Conservation (phyloP, 2,797 vertebrate genomes). For the Garrulus glandarius region DNA sequence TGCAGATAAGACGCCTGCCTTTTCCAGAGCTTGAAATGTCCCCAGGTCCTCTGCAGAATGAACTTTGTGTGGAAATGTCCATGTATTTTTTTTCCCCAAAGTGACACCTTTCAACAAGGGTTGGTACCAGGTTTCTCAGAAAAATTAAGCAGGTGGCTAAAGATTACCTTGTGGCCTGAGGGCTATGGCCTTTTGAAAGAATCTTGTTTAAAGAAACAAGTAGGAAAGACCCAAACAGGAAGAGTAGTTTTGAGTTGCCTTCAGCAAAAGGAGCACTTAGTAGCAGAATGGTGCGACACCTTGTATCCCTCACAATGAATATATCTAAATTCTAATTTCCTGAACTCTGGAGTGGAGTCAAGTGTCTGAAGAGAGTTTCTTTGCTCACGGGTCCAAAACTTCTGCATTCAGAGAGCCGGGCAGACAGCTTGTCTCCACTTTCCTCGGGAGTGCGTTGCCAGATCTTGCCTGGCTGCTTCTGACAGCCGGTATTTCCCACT, state of each 20-base stretch:
- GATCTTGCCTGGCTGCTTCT: constrained; percentile 14
- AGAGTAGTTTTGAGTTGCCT: neutral
- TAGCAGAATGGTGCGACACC: neutral
- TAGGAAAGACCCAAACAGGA: neutral
- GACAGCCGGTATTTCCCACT: neutral
- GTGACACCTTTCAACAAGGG: neutral
- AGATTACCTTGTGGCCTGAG: neutral
- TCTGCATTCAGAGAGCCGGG: neutral
- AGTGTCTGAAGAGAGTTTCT: neutral
- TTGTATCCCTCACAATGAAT: neutral
- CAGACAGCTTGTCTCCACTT: constrained; percentile 56
- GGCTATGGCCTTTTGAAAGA: neutral
- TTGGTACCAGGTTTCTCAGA: neutral
- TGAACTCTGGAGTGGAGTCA: constrained; percentile 14
- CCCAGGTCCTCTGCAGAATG: fast-evolving
- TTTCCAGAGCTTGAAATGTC: neutral
- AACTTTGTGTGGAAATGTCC: neutral
- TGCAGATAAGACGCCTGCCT: neutral
- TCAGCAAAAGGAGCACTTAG: neutral
- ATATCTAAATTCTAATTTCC: neutral
- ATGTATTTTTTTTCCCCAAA: neutral
- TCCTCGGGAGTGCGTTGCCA: neutral
- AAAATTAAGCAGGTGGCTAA: neutral
- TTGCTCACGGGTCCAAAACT: neutral
- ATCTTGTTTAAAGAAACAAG: neutral